These are phyloP conservation scores for Epicampocera succincta DNA, from an alignment of 2,888 invertebrate species.

Conservation along the genomic window DNA sequence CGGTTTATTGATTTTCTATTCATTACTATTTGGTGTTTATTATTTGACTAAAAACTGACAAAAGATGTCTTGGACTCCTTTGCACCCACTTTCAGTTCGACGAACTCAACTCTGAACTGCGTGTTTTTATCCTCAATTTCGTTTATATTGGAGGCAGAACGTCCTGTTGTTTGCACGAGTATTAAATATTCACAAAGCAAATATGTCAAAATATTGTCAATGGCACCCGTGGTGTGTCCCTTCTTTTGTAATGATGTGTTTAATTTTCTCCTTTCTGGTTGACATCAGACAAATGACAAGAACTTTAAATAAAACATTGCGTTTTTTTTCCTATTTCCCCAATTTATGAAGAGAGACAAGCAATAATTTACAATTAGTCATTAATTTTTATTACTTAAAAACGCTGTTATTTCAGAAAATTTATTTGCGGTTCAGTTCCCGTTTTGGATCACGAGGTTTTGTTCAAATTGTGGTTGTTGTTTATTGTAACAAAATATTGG, in stretches of 20 bases:
- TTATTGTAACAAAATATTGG: constrained; percentile 41
- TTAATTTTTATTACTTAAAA: constrained; percentile 54
- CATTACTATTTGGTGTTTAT: too few relatives aligned
- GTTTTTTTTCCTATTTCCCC: not conserved
- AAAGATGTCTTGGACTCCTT: too few relatives aligned
- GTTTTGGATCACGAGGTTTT: constrained; percentile 37
- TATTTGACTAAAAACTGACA: too few relatives aligned
- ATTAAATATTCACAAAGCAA: not conserved
- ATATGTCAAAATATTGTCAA: not conserved
- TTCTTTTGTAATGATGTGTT: not conserved
- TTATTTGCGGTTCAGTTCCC: constrained; percentile 42
- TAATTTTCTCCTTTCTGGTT: not conserved
- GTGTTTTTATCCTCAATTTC: constrained; percentile 13
- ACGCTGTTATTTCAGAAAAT: constrained; percentile 17
- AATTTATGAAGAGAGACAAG: constrained; percentile 44
- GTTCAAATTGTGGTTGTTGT: constrained; percentile 42
- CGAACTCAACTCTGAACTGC: not conserved
- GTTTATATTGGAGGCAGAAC: constrained; percentile 11
- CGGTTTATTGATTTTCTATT: too few relatives aligned
- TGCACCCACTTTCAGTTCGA: not conserved
- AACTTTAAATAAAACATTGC: constrained; percentile 4
- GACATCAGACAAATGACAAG: not conserved
- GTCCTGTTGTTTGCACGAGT: constrained; percentile 15
- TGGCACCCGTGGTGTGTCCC: constrained; percentile 17
- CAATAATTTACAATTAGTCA: constrained; percentile 44